A percentile compares a stretch with the other conserved stretches of the same genome.
Evolutionary conservation across 1,140 invertebrate species (phyloP).

Genomic region (Melanaphis sacchari): DNA sequence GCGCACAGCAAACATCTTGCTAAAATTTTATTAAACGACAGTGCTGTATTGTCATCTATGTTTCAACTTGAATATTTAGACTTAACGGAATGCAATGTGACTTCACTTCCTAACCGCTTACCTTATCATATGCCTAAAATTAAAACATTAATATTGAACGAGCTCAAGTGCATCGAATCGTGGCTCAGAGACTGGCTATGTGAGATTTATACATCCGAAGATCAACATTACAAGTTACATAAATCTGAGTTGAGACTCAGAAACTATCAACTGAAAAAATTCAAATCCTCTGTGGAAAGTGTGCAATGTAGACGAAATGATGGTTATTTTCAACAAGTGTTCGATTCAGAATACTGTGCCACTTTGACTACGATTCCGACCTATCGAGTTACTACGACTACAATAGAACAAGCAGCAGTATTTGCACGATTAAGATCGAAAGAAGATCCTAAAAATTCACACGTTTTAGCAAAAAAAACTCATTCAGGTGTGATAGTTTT

Average conservation of each 20-base stretch:
- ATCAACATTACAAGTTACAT: not conserved
- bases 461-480: not conserved
- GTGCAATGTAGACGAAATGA: not conserved
- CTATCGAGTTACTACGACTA: not conserved
- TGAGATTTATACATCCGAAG: not conserved
- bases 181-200: conserved; percentile 51
- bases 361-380: not conserved
- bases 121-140: conserved; percentile 36
- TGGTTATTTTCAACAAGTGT: not conserved
- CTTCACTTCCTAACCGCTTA: not conserved
- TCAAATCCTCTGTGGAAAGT: not conserved
- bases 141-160: not conserved
- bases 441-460: not conserved
- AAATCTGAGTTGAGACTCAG: not conserved
- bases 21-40: not conserved
- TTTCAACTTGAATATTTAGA: conserved; percentile 41
- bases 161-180: not conserved
- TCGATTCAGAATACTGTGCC: not conserved
- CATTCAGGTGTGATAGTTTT: not conserved
- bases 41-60: conserved; percentile 10
- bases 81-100: not conserved
- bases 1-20: not conserved
- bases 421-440: not conserved
- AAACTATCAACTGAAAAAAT: not conserved
- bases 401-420: not conserved